Percentiles rank a stretch among this genome's conserved stretches.
These are phyloP conservation scores for Gobius niger DNA, from an alignment of 2,113 vertebrate genomes.

Conservation along the genomic window DNA sequence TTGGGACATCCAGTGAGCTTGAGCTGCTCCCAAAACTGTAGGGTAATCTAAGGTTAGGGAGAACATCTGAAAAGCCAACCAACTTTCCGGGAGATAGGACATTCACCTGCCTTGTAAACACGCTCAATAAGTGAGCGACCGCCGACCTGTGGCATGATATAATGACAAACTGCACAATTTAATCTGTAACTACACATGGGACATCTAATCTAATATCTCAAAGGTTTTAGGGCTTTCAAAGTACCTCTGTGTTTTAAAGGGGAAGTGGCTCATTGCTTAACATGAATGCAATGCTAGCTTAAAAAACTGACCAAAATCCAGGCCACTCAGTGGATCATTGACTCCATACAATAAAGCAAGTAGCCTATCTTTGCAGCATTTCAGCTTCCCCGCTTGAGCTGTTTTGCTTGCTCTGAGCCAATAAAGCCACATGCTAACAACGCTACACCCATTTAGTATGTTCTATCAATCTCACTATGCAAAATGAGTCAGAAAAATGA, in stretches of 20 bases:
- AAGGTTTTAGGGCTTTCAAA: conserved; percentile 48
- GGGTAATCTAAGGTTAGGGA: conserved; percentile 62
- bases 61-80: conserved; percentile 56
- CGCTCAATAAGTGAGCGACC: conserved; percentile 47
- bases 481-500: background rate
- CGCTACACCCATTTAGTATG: too few relatives aligned
- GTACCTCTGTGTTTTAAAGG: conserved; percentile 41
- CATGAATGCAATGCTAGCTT: background rate
- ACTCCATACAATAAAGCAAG: background rate
- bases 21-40: conserved; percentile 57
- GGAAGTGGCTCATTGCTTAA: conserved; percentile 25
- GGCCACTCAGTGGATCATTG: background rate
- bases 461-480: background rate
- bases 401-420: background rate
- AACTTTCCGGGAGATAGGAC: conserved; percentile 58
- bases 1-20: conserved; percentile 45
- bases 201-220: conserved; percentile 49
- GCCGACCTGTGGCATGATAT: conserved; percentile 24
- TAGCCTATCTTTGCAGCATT: background rate
- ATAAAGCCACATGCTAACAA: too few relatives aligned
- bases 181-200: conserved; percentile 44
- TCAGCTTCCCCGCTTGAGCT: background rate
- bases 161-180: conserved; percentile 22
- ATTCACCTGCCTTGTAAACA: conserved; percentile 57
- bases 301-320: background rate